phyloP scores from a whole-genome alignment of 2,797 vertebrate genomes.

The Acropternis orthonyx region DNA sequence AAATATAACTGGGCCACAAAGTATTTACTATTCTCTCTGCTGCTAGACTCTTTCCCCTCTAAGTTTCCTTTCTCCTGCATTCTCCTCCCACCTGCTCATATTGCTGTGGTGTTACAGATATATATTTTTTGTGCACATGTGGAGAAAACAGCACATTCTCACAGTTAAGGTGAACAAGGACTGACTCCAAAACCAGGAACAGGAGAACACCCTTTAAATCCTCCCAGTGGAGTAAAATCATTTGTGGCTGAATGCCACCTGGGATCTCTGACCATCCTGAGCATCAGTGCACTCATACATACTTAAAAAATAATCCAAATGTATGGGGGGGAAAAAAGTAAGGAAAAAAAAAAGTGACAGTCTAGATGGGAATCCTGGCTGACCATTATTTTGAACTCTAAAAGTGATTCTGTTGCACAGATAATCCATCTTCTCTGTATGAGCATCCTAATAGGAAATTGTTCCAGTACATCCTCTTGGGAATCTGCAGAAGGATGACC shows the following conservation, averaged over 20 bases:
- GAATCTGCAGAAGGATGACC: neutral
- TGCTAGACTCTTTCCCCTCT: neutral
- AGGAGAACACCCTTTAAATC: neutral
- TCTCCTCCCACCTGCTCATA: neutral
- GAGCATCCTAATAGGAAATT: neutral
- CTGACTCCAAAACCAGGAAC: neutral
- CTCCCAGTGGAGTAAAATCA: neutral
- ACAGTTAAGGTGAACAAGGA: neutral
- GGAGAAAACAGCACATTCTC: neutral
- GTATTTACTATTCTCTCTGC: neutral
- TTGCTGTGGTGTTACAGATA: neutral
- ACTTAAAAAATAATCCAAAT: neutral
- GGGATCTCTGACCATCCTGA: neutral
- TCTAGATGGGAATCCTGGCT: neutral
- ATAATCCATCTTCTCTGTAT: neutral
- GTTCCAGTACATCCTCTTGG: neutral
- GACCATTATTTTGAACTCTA: neutral
- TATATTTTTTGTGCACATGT: accelerated
- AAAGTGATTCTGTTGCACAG: neutral
- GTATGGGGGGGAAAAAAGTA: neutral
- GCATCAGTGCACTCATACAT: neutral
- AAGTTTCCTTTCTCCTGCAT: neutral
- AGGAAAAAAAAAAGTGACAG: neutral
- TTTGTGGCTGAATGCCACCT: neutral
- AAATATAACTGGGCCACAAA: neutral